Percentiles rank a stretch among this genome's conserved stretches.
These are phyloP conservation scores for Lathronympha strigana DNA, from an alignment of 2,888 invertebrate species.

Conservation along the genomic window DNA sequence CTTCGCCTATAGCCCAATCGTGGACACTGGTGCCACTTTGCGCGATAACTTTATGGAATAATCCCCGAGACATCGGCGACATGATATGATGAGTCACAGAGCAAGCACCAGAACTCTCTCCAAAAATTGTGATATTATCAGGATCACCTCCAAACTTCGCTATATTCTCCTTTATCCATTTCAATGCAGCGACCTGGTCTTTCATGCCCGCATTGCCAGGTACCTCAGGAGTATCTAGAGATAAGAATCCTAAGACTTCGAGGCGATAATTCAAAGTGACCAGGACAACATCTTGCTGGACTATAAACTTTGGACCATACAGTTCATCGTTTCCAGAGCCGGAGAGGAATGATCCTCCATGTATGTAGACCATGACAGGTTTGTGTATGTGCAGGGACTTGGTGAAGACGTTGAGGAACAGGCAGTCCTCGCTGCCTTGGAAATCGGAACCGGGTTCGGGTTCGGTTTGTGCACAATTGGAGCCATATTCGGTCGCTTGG, in stretches of 20 bases:
- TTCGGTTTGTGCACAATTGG: slow-evolving; percentile 50
- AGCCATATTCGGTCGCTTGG: slow-evolving; percentile 50
- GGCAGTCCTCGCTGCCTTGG: slow-evolving; percentile 51
- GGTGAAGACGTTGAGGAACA: slow-evolving; percentile 53
- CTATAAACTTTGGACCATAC: slow-evolving; percentile 54
- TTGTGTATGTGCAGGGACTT: slow-evolving; percentile 40
- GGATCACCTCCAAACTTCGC: slow-evolving; percentile 46
- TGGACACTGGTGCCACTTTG: slow-evolving; percentile 49
- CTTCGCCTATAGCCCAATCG: slow-evolving; percentile 44
- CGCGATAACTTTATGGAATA: slow-evolving; percentile 52
- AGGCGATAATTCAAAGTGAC: slow-evolving; percentile 57
- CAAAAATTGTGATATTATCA: slow-evolving; percentile 51
- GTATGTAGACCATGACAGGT: slow-evolving; percentile 59
- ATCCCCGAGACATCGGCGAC: slow-evolving; percentile 52
- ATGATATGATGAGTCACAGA: slow-evolving; percentile 54
- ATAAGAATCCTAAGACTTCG: slow-evolving; percentile 50
- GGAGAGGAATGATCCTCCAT: slow-evolving; percentile 54
- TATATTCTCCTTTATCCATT: slow-evolving; percentile 47
- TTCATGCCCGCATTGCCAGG: slow-evolving; percentile 52
- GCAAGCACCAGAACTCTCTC: slow-evolving; percentile 55
- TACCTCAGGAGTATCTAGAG: slow-evolving; percentile 46
- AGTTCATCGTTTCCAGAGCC: slow-evolving; percentile 50
- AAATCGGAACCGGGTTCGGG: slow-evolving; percentile 39
- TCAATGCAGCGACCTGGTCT: slow-evolving; percentile 49
- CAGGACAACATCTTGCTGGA: slow-evolving; percentile 53